These are phyloP conservation scores for Bombycilla garrulus DNA, from an alignment of 2,113 vertebrate genomes.

Conservation along the genomic window DNA sequence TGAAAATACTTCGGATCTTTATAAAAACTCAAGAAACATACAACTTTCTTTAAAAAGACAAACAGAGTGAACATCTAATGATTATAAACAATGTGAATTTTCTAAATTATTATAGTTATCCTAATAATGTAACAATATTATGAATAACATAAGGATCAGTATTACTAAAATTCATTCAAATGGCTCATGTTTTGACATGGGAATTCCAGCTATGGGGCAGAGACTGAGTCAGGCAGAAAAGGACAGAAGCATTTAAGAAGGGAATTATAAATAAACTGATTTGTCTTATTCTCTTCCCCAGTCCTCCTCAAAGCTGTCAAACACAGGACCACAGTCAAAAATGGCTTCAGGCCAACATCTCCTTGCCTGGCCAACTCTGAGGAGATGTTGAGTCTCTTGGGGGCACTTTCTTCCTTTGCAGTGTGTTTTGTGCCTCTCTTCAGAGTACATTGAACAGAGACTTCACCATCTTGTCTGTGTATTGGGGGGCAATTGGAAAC, in stretches of 20 bases:
- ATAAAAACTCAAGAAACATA: background rate
- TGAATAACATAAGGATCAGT: background rate
- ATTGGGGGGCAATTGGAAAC: background rate
- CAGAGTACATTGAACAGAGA: background rate
- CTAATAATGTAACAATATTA: background rate
- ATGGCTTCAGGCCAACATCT: background rate
- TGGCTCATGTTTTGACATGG: background rate
- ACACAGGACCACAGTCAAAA: background rate
- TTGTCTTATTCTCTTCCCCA: background rate
- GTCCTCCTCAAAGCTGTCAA: background rate
- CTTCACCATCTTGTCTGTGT: background rate
- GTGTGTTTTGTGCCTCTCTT: background rate
- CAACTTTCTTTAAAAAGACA: background rate
- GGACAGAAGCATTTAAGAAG: background rate
- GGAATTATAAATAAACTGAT: background rate
- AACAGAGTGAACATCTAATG: background rate
- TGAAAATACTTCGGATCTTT: background rate
- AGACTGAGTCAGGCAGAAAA: background rate
- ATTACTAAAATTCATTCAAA: background rate
- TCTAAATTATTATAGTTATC: background rate
- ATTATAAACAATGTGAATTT: background rate
- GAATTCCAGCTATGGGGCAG: background rate
- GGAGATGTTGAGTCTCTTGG: background rate
- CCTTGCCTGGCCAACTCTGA: background rate
- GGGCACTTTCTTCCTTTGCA: background rate